Conservation (phyloP, 30 jellyfish, hydroid and myxozoan genomes). For the Nemopilema nomurai region DNA sequence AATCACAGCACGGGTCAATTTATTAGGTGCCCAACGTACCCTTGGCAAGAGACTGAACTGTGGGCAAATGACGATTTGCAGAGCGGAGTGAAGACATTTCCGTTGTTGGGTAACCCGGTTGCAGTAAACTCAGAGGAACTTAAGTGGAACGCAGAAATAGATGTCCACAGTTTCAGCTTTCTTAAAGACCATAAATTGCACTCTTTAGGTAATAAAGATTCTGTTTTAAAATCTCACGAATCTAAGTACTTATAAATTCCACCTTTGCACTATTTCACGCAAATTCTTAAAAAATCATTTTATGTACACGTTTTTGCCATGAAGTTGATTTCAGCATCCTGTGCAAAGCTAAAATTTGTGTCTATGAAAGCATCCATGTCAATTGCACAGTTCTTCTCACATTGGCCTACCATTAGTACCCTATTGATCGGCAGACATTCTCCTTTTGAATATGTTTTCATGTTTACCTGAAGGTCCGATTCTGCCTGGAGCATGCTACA, state of each 20-base stretch:
- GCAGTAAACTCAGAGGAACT: not conserved
- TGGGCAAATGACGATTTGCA: constrained; percentile 14
- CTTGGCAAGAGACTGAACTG: constrained; percentile 60
- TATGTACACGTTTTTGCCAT: no score
- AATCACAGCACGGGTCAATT: constrained; percentile 17
- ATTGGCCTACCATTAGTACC: no score
- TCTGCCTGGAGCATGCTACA: constrained; percentile 37
- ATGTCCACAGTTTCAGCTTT: constrained; percentile 10
- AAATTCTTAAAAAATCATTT: no score
- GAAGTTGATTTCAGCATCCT: no score
- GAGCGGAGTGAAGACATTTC: not conserved
- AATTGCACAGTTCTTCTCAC: no score
- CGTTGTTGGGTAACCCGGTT: constrained; percentile 44
- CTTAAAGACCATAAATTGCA: constrained; percentile 27
- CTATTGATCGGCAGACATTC: not conserved
- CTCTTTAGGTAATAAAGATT: constrained; percentile 7
- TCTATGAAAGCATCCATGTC: no score
- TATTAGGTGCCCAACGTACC: constrained; percentile 43
- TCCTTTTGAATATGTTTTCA: not conserved
- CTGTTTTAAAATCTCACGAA: not conserved
- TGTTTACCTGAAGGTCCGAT: not conserved
- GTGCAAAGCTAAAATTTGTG: no score
- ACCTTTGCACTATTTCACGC: no score
- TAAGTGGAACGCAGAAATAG: constrained; percentile 39
- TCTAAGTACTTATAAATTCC: not conserved